Conservation (phyloP, 2,797 vertebrate genomes). For the Odontamblyopus rebecca region DNA sequence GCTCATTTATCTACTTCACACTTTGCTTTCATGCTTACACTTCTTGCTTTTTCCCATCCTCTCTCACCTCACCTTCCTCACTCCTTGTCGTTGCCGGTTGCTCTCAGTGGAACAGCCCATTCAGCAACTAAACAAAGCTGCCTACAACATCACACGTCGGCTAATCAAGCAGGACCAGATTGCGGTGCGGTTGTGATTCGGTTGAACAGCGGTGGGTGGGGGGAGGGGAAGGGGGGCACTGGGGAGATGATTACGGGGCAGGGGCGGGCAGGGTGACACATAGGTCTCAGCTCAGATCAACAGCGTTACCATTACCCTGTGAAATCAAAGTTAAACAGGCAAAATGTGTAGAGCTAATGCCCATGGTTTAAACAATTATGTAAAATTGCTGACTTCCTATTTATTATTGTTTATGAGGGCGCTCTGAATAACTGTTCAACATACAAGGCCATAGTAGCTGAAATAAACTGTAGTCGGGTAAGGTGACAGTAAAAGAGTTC, state of each 20-base stretch:
- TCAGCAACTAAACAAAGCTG: constrained; percentile 77
- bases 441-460: background rate
- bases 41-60: constrained; percentile 32
- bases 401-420: background rate
- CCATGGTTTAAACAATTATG: too few species aligned
- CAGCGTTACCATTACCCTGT: constrained; percentile 24
- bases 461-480: background rate
- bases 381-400: background rate
- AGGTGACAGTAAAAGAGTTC: too few species aligned
- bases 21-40: constrained; percentile 43
- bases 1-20: constrained; percentile 60
- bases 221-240: constrained; percentile 38
- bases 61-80: constrained; percentile 31
- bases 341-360: too few species aligned
- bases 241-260: constrained; percentile 10
- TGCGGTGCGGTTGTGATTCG: constrained; percentile 59
- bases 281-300: constrained; percentile 23
- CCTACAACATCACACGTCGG: constrained; percentile 68
- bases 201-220: constrained; percentile 37
- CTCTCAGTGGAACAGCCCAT: constrained; percentile 67
- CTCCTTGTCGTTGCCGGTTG: constrained; percentile 48
- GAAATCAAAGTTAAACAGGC: background rate
- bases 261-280: constrained; percentile 5
- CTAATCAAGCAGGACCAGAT: constrained; percentile 76
- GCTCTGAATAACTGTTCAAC: background rate